phyloP scores from a whole-genome alignment of 2,113 vertebrate species.

The Colistium nudipinnis region DNA sequence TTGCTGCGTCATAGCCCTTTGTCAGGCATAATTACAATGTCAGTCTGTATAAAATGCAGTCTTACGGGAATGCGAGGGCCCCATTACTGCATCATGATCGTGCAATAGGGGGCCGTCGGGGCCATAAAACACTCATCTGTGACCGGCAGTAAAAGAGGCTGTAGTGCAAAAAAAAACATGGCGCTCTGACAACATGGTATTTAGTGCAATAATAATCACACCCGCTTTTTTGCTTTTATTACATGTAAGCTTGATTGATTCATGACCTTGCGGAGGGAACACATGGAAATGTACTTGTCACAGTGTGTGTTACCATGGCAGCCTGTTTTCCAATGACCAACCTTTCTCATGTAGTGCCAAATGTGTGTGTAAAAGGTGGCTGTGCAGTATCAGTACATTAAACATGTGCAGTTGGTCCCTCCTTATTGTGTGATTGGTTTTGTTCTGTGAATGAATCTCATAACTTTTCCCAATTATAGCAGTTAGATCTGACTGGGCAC shows the following conservation, averaged over 20 bases:
- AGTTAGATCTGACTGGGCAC: slow-evolving; percentile 8
- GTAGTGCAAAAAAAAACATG: slow-evolving; percentile 38
- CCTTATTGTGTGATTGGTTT: background rate
- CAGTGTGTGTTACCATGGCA: slow-evolving; percentile 52
- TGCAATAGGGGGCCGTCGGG: slow-evolving; percentile 42
- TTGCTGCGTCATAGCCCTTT: slow-evolving; percentile 55
- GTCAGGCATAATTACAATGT: slow-evolving; percentile 67
- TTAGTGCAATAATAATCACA: slow-evolving; percentile 74
- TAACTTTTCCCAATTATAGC: slow-evolving; percentile 32
- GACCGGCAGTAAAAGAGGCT: slow-evolving; percentile 68
- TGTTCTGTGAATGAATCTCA: slow-evolving; percentile 8
- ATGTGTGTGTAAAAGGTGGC: slow-evolving; percentile 31
- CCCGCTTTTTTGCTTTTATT: slow-evolving; percentile 68
- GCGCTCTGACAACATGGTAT: slow-evolving; percentile 62
- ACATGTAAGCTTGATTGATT: slow-evolving; percentile 74
- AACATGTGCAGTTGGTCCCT: background rate
- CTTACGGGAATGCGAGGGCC: slow-evolving; percentile 64
- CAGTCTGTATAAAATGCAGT: slow-evolving; percentile 65
- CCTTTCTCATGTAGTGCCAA: slow-evolving; percentile 19
- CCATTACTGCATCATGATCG: slow-evolving; percentile 59
- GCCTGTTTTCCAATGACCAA: slow-evolving; percentile 50
- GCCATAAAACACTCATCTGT: slow-evolving; percentile 77
- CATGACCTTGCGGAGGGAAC: slow-evolving; percentile 52
- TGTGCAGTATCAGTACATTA: background rate
- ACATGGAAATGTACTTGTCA: slow-evolving; percentile 69